phyloP scores from a whole-genome alignment of 2,888 invertebrate species.

The Sarcophaga caerulescens region DNA sequence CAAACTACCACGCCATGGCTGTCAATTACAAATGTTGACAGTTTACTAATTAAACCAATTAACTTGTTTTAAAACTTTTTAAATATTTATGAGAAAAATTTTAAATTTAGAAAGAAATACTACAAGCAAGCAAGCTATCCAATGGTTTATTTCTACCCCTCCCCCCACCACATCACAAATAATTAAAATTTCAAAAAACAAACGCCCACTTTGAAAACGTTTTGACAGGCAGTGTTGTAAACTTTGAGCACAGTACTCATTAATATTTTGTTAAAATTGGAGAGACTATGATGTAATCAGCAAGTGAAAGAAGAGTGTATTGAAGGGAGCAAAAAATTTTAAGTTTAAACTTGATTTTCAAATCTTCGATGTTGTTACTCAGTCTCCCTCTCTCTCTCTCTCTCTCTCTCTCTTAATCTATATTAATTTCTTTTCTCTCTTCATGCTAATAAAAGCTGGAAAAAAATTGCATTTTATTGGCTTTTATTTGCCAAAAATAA shows the following conservation, averaged over 20 bases:
- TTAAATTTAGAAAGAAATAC: background rate
- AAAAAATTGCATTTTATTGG: background rate
- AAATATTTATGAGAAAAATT: conserved; percentile 49
- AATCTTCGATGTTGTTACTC: no score
- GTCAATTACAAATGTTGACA: conserved; percentile 59
- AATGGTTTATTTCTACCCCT: background rate
- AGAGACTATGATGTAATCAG: no score
- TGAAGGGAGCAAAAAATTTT: no score
- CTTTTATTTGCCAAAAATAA: background rate
- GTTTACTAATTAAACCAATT: conserved; percentile 56
- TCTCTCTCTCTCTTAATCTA: no score
- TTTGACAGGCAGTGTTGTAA: background rate
- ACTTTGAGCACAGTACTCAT: no score
- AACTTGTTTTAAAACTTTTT: conserved; percentile 48
- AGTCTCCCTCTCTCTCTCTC: no score
- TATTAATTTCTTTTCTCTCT: no score
- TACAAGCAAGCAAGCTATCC: background rate
- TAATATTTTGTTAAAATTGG: no score
- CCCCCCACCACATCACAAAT: background rate
- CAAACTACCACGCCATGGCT: background rate
- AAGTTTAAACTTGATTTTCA: no score
- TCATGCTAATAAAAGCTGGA: background rate
- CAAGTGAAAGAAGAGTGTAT: no score
- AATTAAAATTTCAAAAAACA: conserved; percentile 3
- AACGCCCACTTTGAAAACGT: background rate